Evolutionary conservation across 1,140 invertebrate species (phyloP).

Genomic region (Rhyacophila brunnea): DNA sequence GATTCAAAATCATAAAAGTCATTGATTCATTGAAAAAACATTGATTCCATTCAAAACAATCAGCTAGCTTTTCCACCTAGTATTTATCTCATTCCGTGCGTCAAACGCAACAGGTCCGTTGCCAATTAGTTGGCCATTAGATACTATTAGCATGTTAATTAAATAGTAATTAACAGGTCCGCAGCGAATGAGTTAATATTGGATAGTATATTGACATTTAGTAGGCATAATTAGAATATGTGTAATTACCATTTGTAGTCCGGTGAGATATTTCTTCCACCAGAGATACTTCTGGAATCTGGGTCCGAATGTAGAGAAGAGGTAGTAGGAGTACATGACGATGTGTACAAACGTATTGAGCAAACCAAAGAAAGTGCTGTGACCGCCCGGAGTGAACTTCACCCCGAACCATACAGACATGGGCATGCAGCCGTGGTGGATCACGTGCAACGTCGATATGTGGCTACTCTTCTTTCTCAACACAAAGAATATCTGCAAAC

Average conservation of each 20-base stretch:
- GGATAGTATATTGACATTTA: too few relatives aligned
- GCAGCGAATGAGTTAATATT: too few relatives aligned
- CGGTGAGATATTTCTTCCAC: conserved; percentile 92
- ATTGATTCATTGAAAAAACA: too few relatives aligned
- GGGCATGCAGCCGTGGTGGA: conserved; percentile 96
- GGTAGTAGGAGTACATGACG: conserved; percentile 87
- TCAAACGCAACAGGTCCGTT: too few relatives aligned
- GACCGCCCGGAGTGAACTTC: conserved; percentile 89
- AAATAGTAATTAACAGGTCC: too few relatives aligned
- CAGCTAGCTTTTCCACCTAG: too few relatives aligned
- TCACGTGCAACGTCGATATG: conserved; percentile 90
- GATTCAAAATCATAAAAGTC: too few relatives aligned
- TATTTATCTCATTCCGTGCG: too few relatives aligned
- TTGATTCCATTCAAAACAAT: too few relatives aligned
- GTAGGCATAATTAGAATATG: too few relatives aligned
- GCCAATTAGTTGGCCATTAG: too few relatives aligned
- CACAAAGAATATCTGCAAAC: conserved; percentile 86
- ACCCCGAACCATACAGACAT: conserved; percentile 96
- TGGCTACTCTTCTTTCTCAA: conserved; percentile 90
- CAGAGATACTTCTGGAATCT: conserved; percentile 79
- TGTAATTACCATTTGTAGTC: conserved; percentile 82
- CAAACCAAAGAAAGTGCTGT: conserved; percentile 79
- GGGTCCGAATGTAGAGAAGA: conserved; percentile 82
- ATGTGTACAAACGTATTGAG: conserved; percentile 86
- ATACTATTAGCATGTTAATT: too few relatives aligned